phyloP scores from a whole-genome alignment of 2,113 vertebrate genomes.

The Cathartes aura region DNA sequence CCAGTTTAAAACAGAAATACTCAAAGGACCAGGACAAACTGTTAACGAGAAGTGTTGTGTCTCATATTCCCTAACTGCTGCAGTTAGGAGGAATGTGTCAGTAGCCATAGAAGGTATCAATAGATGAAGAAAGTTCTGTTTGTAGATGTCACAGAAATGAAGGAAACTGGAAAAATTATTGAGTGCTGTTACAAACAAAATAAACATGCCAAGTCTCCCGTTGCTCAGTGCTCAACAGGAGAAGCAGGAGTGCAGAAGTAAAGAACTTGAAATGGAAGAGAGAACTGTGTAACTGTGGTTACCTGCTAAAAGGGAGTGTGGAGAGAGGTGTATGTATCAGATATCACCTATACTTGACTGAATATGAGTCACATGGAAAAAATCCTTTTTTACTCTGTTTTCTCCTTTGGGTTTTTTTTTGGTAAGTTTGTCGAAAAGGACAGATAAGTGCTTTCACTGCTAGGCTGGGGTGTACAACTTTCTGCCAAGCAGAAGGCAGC shows the following conservation, averaged over 20 bases:
- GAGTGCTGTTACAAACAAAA: background rate
- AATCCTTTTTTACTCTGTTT: background rate
- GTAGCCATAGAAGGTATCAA: background rate
- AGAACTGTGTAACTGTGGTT: background rate
- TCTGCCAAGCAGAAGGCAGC: accelerated
- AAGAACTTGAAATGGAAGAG: background rate
- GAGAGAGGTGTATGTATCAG: background rate
- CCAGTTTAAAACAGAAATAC: background rate
- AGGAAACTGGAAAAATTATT: background rate
- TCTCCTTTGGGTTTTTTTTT: background rate
- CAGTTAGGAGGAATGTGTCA: background rate
- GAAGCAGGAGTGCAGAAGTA: background rate
- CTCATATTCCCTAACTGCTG: background rate
- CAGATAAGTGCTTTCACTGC: background rate
- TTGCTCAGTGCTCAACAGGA: background rate
- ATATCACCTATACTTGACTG: background rate
- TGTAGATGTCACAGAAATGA: background rate
- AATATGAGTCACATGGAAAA: background rate
- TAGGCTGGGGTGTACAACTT: background rate
- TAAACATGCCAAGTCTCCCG: background rate
- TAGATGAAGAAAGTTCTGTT: background rate
- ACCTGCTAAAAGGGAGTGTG: background rate
- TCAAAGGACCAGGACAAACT: background rate
- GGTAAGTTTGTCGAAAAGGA: background rate
- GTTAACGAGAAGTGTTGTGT: background rate